Evolutionary conservation across 2,113 vertebrate genomes (phyloP), one percentile per base, ranked within the genome.

Genomic region (Deroptyus accipitrinus): DNA sequence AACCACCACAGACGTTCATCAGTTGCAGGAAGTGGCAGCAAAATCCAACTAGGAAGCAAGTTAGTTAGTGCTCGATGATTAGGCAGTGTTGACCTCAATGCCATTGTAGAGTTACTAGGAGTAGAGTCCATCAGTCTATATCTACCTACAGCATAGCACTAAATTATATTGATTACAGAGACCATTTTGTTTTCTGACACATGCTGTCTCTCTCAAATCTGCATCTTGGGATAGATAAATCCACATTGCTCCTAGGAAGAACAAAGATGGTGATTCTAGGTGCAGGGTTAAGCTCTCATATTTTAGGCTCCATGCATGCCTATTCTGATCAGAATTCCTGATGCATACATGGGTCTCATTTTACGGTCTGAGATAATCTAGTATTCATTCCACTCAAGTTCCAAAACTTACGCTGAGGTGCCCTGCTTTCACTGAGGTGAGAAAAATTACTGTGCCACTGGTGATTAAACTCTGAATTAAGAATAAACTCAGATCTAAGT

Each of bases 261-360:
- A 7, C 8, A 57, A 24, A 77, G n/a, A 5, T 13, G 7, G 8
- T 2, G 3, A n/a, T 11, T 6, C 5, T 67, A 33, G 11, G 37
- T 28, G 11, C 4, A 37, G 8, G 6, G 17, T 15, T 62, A 49
- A 82, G 6, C 4, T 88, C 20, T 57, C 16, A 4, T 23, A 12
- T 7, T 8, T 14, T 1, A 3, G 27, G 23, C 7, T 81, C 3
- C 16, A 0, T 41, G 11, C 0, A 3, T 17, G 3, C 5, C 42
- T 51, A 11, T 27, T 73, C 27, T 69, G 37, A 62, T 51, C 18
- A 37, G 61, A 77, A 54, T 19, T 57, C 8, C 10, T 16, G 16
- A 12, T 49, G 6, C 23, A 31, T 25, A 8, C 7, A 31, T 17
- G 6, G 3, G 6, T 70, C 13, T 51, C 8, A 35, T 73, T 68